Percentiles rank a stretch among this genome's conserved stretches.
Conservation (phyloP, 2,888 invertebrate species). For the Amblyjoppa proteus region DNA sequence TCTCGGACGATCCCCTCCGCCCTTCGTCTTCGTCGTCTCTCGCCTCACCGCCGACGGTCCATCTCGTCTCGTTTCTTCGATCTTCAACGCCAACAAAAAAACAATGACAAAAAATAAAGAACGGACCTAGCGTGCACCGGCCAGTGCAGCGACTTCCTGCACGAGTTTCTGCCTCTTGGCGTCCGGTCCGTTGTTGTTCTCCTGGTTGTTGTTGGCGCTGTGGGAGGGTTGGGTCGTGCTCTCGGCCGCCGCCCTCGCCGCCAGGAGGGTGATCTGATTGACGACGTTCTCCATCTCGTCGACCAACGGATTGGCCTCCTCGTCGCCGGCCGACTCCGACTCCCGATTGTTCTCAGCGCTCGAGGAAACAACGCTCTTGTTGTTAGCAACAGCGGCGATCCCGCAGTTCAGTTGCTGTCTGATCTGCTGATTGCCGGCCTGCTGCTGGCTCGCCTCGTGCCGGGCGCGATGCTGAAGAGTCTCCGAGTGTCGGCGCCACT, state of each 20-base stretch:
- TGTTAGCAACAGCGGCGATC: conserved; percentile 65
- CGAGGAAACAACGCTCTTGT: conserved; percentile 55
- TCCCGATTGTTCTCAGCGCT: conserved; percentile 63
- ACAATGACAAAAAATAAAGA: not conserved
- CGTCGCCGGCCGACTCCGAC: conserved; percentile 80
- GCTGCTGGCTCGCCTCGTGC: conserved; percentile 74
- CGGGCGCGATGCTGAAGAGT: conserved; percentile 86
- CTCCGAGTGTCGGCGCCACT: conserved; percentile 89
- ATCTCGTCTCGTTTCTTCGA: not conserved
- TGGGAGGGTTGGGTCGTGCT: conserved; percentile 79
- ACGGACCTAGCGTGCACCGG: conserved; percentile 78
- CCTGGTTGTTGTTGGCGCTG: conserved; percentile 71
- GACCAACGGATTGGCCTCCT: conserved; percentile 86
- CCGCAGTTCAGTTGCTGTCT: conserved; percentile 43
- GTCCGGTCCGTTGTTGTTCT: conserved; percentile 82
- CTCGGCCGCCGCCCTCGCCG: conserved; percentile 91
- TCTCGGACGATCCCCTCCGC: not conserved
- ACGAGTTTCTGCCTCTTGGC: conserved; percentile 76
- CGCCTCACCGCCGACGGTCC: not conserved
- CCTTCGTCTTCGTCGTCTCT: not conserved
- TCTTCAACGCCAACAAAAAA: not conserved
- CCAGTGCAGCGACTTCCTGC: conserved; percentile 81
- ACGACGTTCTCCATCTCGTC: conserved; percentile 95
- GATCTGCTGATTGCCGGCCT: conserved; percentile 68
- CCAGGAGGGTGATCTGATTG: conserved; percentile 92